Evolutionary conservation across 2,888 invertebrate species (phyloP), one percentile per base, ranked within the genome.

Genomic region (Chirona hameri): DNA sequence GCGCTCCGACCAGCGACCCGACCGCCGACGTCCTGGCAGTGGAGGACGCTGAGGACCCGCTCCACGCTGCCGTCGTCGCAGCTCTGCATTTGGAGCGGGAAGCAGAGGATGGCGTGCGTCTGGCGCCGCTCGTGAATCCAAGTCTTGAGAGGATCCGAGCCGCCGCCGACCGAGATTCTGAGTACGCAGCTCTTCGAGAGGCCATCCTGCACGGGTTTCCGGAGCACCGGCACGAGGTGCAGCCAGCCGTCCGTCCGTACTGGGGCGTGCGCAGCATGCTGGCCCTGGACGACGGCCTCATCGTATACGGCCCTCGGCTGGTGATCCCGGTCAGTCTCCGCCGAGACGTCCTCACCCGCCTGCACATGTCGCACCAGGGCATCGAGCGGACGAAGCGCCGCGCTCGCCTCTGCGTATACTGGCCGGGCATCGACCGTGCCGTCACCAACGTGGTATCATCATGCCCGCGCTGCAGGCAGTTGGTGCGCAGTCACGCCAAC

Each of bases 221-320:
- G 12, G 52, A 52, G 12, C 52, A 52, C 52, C 52, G 52, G 52
- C 52, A 52, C 52, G 52, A 52, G 52, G 52, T 12, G 52, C 52
- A 12, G 1, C 52, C 5, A 1, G 52, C 52, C 52, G 52, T 52
- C 52, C 52, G 52, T 18, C 52, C 52, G 18, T 52, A 52, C 52
- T 52, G 52, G 52, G 52, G n/a, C 69, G 69, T 69, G 12, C 76
- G 83, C 2, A 10, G 72, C 46, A 84, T 84, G 39, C 79, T 85
- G 0, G 81, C 81, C n/a, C 39, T 83, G 83, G 83, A 82, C 18
- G 83, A 84, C 65, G 83, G 82, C 29, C 48, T 84, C 0, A 21
- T 85, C 10, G 82, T 83, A 46, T 85, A 84, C 83, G 85, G 84
- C 46, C n/a, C 82, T 0, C 46, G 39, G 85, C 83, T 84, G 1